These are phyloP conservation scores for Paragorgia papillata DNA, from an alignment of 92 coral and sea anemone genomes.

Conservation along the genomic window DNA sequence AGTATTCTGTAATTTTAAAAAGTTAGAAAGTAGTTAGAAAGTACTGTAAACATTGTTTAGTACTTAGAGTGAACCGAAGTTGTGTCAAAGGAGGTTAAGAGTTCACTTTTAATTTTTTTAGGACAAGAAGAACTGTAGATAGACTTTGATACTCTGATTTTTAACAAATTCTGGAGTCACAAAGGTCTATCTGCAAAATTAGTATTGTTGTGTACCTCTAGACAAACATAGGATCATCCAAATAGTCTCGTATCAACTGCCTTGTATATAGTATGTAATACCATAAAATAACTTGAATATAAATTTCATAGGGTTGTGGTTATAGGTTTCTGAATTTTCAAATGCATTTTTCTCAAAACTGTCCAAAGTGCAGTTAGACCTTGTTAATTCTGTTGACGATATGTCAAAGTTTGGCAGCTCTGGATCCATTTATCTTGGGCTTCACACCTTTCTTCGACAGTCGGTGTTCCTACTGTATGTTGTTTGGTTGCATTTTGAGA, in stretches of 20 bases:
- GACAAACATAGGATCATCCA: neutral
- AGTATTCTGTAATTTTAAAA: too few relatives aligned
- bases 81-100: neutral
- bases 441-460: too few relatives aligned
- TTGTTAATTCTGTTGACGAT: constrained; percentile 37
- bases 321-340: constrained; percentile 16
- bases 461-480: too few relatives aligned
- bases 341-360: constrained; percentile 19
- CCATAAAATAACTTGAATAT: neutral
- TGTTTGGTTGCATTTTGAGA: too few relatives aligned
- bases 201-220: neutral
- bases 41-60: neutral
- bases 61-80: neutral
- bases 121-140: neutral
- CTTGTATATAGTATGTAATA: constrained; percentile 20
- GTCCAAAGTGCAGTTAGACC: constrained; percentile 15
- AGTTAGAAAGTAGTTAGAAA: too few relatives aligned
- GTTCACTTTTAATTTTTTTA: too few relatives aligned
- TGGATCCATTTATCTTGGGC: too few relatives aligned
- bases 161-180: constrained; percentile 19
- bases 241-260: neutral
- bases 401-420: too few relatives aligned
- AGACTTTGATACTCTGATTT: constrained; percentile 23
- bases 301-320: neutral
- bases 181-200: constrained; percentile 26